Base-by-base conservation (phyloP, 2,113 vertebrate genomes). In the Hippocampus abdominalis region DNA sequence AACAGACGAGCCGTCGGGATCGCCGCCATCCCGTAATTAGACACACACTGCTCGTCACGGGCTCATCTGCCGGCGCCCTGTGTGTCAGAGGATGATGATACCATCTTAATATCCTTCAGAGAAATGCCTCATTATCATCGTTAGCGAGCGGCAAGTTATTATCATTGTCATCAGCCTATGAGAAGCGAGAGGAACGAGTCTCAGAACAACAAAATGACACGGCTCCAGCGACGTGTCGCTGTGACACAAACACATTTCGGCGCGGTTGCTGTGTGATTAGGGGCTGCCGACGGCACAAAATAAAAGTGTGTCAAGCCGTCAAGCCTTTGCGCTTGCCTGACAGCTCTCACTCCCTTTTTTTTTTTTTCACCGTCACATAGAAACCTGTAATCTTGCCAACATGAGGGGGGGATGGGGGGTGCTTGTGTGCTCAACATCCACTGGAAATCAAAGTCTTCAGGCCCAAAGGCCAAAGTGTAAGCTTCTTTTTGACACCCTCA, bases 111-210 rank as follows among this genome's bases (percentile, higher is more conserved):
- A 76, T 77, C 71, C 59, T 67, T 79, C 63, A 71, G 73, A 23
- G 8, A 86, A 88, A 81, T 79, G 82, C 77, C 79, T 87, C 86
- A 86, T 86, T 83, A 86, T 68, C 78, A 83, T 80, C 67, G 74
- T 63, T 69, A 82, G 66, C 68, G 59, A 59, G 12, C 48, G 29
- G 51, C 57, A 64, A 53, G 75, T 80, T 74, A 25, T 72, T 72
- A 77, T 62, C 32, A 11, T 62, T 62, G 2, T 54, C n/a, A 54
- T 54, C 51, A 54, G 51, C 27, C 13, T 15, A 32, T 60, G 27
- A 46, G 64, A 20, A 11, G 16, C 59, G 21, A 78, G 74, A 46
- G 53, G 74, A 61, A 57, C 46, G 66, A 48, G 72, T n/a, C 27
- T 63, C 25, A n/a, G 67, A 61, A 39, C 32, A 53, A 60, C 57